Base-by-base conservation (phyloP, 2,797 vertebrate species). In the Tokudaia muenninki region DNA sequence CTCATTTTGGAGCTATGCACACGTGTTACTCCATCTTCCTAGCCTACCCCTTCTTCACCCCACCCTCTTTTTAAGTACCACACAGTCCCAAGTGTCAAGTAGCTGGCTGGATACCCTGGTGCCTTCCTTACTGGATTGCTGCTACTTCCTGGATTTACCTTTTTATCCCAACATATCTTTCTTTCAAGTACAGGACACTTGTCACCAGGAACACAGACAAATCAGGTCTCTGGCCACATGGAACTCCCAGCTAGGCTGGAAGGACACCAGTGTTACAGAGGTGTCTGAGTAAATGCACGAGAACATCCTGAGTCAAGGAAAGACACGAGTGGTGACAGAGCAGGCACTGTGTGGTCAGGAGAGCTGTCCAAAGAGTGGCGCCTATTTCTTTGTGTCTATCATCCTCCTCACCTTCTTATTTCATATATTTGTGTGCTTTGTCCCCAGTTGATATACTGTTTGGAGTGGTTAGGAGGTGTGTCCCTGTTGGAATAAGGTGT, bases 21-120 rank as follows among this genome's bases (percentile, higher is more conserved):
- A 1, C n/a, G 29, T 37, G 9, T 29, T 41, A 63, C 75, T 89
- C 61, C 12, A 16, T 31, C 77, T n/a, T 37, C 47, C 37, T 22
- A 29, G 70, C 86, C 74, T 41, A 21, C 75, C 16, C 9, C 80
- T 16, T 2, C 9, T 12, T 34, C 0, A 41, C 31, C 13, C 37
- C 5, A 0, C 13, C 2, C 47, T 6, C 41, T 1, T 0, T 52
- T 19, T 44, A 57, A 4, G 13, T 0, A 0, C 52, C 1, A 0
- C 1, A 3, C 5, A 0, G 44, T n/a, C 26, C 29, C 10, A 47
- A 65, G 26, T 2, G 21, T 37, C 0, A 0, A 1, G 4, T n/a
- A 21, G 17, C 19, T 70, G 6, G 17, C 87, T 57, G 11, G 31
- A 61, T 21, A 50, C 41, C n/a, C 6, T 41, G 44, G 57, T 75